These are phyloP conservation scores for Reinhardtius hippoglossoides DNA, from an alignment of 2,113 vertebrate species.

Conservation along the genomic window DNA sequence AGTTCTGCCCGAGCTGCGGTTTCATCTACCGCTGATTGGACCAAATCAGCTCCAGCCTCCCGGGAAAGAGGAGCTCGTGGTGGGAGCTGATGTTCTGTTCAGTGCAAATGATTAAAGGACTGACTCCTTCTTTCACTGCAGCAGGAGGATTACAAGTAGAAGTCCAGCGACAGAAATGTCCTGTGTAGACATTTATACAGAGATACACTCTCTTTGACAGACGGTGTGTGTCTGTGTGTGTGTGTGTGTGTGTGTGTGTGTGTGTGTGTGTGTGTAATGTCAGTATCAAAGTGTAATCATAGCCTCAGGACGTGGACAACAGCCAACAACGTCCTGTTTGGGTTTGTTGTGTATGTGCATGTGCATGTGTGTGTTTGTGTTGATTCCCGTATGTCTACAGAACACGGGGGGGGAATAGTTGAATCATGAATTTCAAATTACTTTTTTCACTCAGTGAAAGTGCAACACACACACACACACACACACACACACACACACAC, in stretches of 20 bases:
- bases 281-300: slow-evolving; percentile 7
- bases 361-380: background rate
- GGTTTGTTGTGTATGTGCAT: background rate
- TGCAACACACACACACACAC: background rate
- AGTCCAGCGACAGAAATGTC: slow-evolving; percentile 7
- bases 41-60: background rate
- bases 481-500: background rate
- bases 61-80: too few species aligned
- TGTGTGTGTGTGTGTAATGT: background rate
- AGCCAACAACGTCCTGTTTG: background rate
- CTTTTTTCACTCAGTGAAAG: too few species aligned
- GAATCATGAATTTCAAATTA: background rate
- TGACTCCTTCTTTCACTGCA: background rate
- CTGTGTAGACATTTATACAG: background rate
- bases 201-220: background rate
- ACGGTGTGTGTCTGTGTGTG: too few species aligned
- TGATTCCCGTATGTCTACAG: too few species aligned
- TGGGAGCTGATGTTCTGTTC: too few species aligned
- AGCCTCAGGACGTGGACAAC: slow-evolving; percentile 16
- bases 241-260: background rate
- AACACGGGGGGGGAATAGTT: background rate
- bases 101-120: too few species aligned
- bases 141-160: background rate
- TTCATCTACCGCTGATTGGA: background rate
- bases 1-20: too few species aligned